Base-by-base conservation (phyloP, 1,140 invertebrate species). In the Hycleus phaleratus region DNA sequence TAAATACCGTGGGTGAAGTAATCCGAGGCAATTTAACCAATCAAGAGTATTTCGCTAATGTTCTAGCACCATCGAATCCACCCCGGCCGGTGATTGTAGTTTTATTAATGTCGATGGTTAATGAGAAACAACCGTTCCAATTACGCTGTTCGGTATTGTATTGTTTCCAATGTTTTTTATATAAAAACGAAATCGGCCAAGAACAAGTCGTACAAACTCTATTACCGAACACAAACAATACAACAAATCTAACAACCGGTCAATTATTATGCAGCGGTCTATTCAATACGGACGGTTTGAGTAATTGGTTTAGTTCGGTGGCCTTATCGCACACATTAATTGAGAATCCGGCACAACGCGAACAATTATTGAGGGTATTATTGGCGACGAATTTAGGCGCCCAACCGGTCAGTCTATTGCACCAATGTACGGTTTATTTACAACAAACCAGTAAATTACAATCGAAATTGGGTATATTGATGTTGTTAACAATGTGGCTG, bases 81-180 rank as follows among this genome's bases (percentile, higher is more conserved):
- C 91, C 95, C 9, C 83, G 90, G 47, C 91, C 96, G 1, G 93
- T 91, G 1, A 88, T 99, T 46, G 88, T 98, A 0, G 89, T 98
- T 43, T 77, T 99, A 6, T 74, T 99, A 8, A 95, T 98, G 89
- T 97, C 95, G 0, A 98, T 99, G 94, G 93, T 98, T 2, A 97
- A 97, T 74, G 96, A 99, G 68, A 97, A 97, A 72, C 97, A 99
- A 73, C 88, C 93, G 9, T 91, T 98, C 71, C 75, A 83, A 5
- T 42, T 60, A 43, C 83, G 95, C 50, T 96, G 93, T 77, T 88
- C 97, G 1, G 94, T 98, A 7, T 82, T 98, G 0, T 99, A 99
- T 73, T 97, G 94, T 72, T 97, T 98, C 73, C 86, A 98, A 77
- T 97, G 91, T 73, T 98, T 91, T 72, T 77, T 99, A 0, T 95